Base-by-base conservation (phyloP, 2,888 invertebrate genomes). In the Nudaria mundana region DNA sequence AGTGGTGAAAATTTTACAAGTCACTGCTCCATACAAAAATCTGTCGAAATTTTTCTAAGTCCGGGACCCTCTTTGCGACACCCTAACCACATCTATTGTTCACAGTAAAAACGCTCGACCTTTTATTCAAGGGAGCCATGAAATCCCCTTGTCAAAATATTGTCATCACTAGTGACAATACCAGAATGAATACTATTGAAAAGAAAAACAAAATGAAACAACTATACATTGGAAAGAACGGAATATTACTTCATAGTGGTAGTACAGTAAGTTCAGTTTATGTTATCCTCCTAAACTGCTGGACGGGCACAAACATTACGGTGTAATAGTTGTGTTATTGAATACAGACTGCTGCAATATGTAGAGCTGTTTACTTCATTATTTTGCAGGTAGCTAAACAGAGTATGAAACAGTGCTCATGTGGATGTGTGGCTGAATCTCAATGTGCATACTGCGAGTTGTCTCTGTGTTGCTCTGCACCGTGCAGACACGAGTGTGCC, bases 161-260 rank as follows among this genome's bases (percentile, higher is more conserved):
- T 6, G 22, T 46, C 1, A 54, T 47, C 15, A 31, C 44, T 13
- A 35, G 46, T 15, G 57, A 32, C 7, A 12, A 25, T 34, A 39
- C 15, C 6, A 25, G 5, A 0, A 24, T 30, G 13, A 40, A 37
- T 16, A 35, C 32, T 22, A 47, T 40, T 29, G 44, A 55, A 6
- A 76, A 63, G 43, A 78, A 71, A 44, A 74, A 79, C 47, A 70
- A 70, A 45, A 71, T 79, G 74, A 88, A 81, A 52, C 87, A 88
- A 50, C 52, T 88, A 23, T 74, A 76, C 40, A 81, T 88, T 44
- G 72, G 78, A 3, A 81, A 73, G 50, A 68, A 86, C 48, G 85
- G 87, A 2, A 56, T 63, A 22, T 71, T 87, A n/a, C 40, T 66
- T 32, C 72, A 71, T 52, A 64, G 74, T 22, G 76, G 76, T 23